Evolutionary conservation across 2,113 vertebrate species (phyloP).

Genomic region (Xiphophorus hellerii): DNA sequence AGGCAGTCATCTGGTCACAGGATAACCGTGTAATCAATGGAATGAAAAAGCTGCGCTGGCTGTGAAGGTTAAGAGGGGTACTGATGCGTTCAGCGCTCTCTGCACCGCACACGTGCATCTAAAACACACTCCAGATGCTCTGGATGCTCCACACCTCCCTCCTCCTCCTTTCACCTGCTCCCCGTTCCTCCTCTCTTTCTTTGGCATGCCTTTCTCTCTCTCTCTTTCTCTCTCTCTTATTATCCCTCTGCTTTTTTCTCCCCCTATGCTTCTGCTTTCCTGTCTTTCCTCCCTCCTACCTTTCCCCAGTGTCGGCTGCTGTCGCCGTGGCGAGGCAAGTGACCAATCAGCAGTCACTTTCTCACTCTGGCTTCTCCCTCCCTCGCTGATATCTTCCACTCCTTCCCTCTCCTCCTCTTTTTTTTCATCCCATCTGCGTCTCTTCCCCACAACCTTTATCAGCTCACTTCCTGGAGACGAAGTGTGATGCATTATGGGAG

Average conservation of each 20-base stretch:
- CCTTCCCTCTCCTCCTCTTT: conserved; percentile 29
- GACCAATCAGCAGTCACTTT: conserved; percentile 72
- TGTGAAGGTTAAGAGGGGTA: conserved; percentile 77
- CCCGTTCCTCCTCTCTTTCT: conserved; percentile 37
- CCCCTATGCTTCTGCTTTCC: conserved; percentile 15
- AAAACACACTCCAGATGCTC: conserved; percentile 52
- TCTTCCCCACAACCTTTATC: conserved; percentile 66
- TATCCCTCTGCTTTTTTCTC: conserved; percentile 15
- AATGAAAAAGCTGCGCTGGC: conserved; percentile 69
- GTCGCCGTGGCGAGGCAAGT: conserved; percentile 74
- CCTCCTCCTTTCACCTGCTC: conserved; percentile 59
- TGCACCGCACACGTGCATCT: conserved; percentile 44
- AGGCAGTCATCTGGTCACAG: conserved; percentile 71
- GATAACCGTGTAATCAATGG: conserved; percentile 78
- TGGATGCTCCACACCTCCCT: conserved; percentile 43
- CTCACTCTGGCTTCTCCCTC: conserved; percentile 52
- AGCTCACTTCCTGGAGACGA: conserved; percentile 74
- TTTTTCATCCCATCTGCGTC: conserved; percentile 52
- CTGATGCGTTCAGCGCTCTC: conserved; percentile 59
- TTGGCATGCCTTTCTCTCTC: conserved; percentile 61
- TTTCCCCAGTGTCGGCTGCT: conserved; percentile 73
- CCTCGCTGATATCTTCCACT: conserved; percentile 40
- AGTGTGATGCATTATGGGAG: conserved; percentile 72
- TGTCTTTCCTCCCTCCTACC: conserved; percentile 56
- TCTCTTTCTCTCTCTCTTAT: conserved; percentile 59